Conservation (phyloP, 2,888 invertebrate genomes). For the Arctia plantaginis region DNA sequence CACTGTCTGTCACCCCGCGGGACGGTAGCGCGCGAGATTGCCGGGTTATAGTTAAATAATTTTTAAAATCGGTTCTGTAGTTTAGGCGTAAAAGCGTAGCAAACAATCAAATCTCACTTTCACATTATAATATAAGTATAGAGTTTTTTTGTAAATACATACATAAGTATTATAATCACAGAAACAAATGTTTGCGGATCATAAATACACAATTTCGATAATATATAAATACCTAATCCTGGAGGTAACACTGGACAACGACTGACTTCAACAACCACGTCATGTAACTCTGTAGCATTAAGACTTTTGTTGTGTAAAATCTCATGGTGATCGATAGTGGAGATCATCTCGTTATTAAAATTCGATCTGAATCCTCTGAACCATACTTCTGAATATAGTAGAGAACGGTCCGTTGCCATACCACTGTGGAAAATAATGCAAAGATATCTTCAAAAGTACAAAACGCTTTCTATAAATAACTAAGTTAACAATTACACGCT, state of each 20-base stretch:
- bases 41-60: too few species aligned
- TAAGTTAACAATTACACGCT: background rate
- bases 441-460: background rate
- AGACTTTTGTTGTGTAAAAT: background rate
- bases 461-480: too few species aligned
- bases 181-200: too few species aligned
- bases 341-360: background rate
- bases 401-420: background rate
- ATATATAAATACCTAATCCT: conserved; percentile 7
- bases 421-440: conserved; percentile 1
- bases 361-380: background rate
- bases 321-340: background rate
- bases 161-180: too few species aligned
- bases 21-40: too few species aligned
- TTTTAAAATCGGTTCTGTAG: too few species aligned
- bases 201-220: background rate
- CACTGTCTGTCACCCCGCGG: too few species aligned
- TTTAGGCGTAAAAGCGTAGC: too few species aligned
- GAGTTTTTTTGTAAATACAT: too few species aligned
- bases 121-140: too few species aligned
- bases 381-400: background rate
- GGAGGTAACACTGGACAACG: conserved; percentile 9
- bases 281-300: background rate
- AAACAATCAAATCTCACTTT: too few species aligned
- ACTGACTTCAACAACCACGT: background rate